phyloP scores from a whole-genome alignment of 2,888 invertebrate species.

The Pecten maximus region DNA sequence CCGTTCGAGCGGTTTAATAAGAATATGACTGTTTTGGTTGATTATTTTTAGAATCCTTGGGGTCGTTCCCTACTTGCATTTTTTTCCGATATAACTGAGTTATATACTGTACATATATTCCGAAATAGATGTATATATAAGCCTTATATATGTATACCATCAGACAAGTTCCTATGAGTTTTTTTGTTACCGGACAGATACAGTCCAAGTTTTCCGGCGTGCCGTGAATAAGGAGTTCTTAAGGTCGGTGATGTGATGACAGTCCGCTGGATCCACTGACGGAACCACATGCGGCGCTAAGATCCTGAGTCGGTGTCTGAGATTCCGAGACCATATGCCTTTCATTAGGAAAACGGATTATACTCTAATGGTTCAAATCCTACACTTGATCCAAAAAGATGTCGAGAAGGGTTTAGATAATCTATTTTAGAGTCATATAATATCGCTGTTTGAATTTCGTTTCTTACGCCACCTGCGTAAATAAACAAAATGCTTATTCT shows the following conservation, averaged over 20 bases:
- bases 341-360: not conserved
- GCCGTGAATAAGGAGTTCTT: not conserved
- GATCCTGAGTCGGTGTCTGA: not conserved
- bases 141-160: too few relatives aligned
- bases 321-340: not conserved
- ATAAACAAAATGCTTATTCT: not conserved
- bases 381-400: not conserved
- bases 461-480: slow-evolving; percentile 16
- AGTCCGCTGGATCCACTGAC: not conserved
- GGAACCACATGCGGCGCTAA: not conserved
- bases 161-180: too few relatives aligned
- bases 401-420: not conserved
- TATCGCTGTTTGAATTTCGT: not conserved
- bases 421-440: not conserved
- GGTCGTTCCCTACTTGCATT: too few relatives aligned
- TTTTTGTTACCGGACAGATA: too few relatives aligned
- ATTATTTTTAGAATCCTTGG: too few relatives aligned
- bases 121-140: too few relatives aligned
- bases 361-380: not conserved
- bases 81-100: too few relatives aligned
- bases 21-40: too few relatives aligned
- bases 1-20: too few relatives aligned
- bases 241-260: not conserved
- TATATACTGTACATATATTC: too few relatives aligned
- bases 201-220: not conserved